phyloP scores from a whole-genome alignment of 1,140 invertebrate species.

The Meteorus sp. region DNA sequence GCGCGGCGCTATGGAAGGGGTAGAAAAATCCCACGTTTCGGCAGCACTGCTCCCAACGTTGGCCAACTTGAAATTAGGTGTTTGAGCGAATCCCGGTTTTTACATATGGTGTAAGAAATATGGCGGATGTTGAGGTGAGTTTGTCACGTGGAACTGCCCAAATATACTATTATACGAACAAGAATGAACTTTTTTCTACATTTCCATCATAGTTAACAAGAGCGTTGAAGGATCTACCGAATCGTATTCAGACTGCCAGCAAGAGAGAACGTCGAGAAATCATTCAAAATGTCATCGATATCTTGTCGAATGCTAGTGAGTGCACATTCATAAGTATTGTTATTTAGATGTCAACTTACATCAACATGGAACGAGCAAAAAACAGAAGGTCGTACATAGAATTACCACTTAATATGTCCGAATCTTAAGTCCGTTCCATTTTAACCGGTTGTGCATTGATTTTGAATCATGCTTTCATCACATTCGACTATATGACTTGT shows the following conservation, averaged over 20 bases:
- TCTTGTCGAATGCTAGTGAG: slow-evolving; percentile 75
- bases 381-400: too few species aligned
- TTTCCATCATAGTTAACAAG: slow-evolving; percentile 66
- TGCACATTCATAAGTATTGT: slow-evolving; percentile 3
- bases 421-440: too few species aligned
- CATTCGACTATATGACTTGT: neutral
- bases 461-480: slow-evolving; percentile 14
- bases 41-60: too few species aligned
- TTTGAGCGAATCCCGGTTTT: slow-evolving; percentile 14
- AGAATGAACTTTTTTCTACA: slow-evolving; percentile 11
- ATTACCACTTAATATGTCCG: too few species aligned
- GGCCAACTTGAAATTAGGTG: neutral
- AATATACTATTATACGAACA: slow-evolving; percentile 23
- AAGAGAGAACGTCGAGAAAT: slow-evolving; percentile 72
- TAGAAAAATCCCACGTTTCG: too few species aligned
- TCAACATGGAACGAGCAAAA: slow-evolving; percentile 31
- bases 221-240: slow-evolving; percentile 78
- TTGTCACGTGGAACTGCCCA: slow-evolving; percentile 48
- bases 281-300: slow-evolving; percentile 71
- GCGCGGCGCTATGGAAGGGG: too few species aligned
- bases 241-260: slow-evolving; percentile 76
- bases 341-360: slow-evolving; percentile 2
- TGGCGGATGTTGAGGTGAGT: slow-evolving; percentile 56
- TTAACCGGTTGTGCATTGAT: too few species aligned
- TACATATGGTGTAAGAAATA: slow-evolving; percentile 47